A percentile compares a stretch with the other conserved stretches of the same genome.
phyloP scores from a whole-genome alignment of 1,140 invertebrate species.

The Helicoverpa zea region DNA sequence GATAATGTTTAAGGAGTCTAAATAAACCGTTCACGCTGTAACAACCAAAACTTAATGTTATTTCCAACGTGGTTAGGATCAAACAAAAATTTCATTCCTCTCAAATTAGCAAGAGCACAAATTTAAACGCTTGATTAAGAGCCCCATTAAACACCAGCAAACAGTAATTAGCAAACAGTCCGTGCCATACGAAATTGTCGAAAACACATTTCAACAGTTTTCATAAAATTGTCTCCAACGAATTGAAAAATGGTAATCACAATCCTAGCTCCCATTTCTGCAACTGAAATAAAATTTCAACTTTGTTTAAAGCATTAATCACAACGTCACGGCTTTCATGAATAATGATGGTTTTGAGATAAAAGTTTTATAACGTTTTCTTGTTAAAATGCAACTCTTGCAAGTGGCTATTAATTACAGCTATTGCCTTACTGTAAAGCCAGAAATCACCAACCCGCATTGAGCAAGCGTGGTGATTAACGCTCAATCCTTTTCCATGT shows the following conservation, averaged over 20 bases:
- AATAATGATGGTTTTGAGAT: conserved; percentile 61
- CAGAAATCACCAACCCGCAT: too few relatives aligned
- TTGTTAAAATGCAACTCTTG: conserved; percentile 55
- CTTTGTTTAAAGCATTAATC: conserved; percentile 65
- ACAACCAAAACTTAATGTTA: neutral
- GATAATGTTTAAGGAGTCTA: too few relatives aligned
- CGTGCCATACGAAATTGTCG: conserved; percentile 4
- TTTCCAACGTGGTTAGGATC: neutral
- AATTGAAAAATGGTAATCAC: conserved; percentile 48
- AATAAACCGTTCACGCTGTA: too few relatives aligned
- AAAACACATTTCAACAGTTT: conserved; percentile 40
- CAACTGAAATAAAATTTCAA: conserved; percentile 55
- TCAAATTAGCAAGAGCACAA: neutral
- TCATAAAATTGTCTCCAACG: conserved; percentile 42
- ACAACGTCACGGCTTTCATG: conserved; percentile 60
- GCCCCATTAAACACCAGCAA: conserved; percentile 19
- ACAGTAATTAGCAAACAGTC: conserved; percentile 34
- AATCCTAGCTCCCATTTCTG: conserved; percentile 50
- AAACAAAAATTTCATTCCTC: neutral
- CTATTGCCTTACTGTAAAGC: conserved; percentile 13
- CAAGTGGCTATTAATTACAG: conserved; percentile 44
- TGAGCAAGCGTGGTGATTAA: too few relatives aligned
- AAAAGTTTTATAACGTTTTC: conserved; percentile 50
- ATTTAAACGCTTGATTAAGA: conserved; percentile 28
- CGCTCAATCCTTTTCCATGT: too few relatives aligned